Base-by-base conservation (phyloP, 2,113 vertebrate species). In the Gavia stellata region DNA sequence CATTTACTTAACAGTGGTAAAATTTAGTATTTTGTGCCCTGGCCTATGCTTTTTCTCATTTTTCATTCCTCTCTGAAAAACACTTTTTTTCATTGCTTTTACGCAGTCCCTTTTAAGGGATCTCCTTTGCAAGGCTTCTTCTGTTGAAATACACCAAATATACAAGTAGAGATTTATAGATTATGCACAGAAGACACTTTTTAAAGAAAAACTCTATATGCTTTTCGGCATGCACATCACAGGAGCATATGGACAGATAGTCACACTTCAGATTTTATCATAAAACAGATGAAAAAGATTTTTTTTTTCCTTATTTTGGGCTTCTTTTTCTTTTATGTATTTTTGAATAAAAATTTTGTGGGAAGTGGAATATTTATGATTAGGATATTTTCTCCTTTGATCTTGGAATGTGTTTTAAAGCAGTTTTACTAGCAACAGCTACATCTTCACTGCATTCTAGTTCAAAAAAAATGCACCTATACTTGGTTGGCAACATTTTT, bases 191-290 rank as follows among this genome's bases (percentile, higher is more conserved):
- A 86, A 90, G 44, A 91, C 56, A 79, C 13, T 75, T 78, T 75
- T n/a, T 19, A 77, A 88, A 92, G 44, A 89, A 75, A 93, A 81
- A 42, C 44, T 80, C 73, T 93, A 20, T 78, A 56, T 81, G 82
- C 36, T 81, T 31, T 94, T 91, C 24, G 4, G n/a, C 50, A 68
- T 85, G 5, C 42, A 75, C 50, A 81, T 94, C 47, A 90, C 28
- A 81, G 59, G 47, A 92, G 24, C 71, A 96, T 90, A 94, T 63
- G 79, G 92, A 66, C 44, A 81, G 42, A 84, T n/a, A 95, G 72
- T 74, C 75, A 86, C 63, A 88, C 77, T 96, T 93, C 24, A 34
- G 63, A 88, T 91, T 95, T 94, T 72, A 81, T 61, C 50, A 55
- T 11, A 49, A 10, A 94, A 25, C n/a, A 92, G 63, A 89, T 58